phyloP scores from a whole-genome alignment of 2,797 vertebrate species.

The Hozukius guyotensis region DNA sequence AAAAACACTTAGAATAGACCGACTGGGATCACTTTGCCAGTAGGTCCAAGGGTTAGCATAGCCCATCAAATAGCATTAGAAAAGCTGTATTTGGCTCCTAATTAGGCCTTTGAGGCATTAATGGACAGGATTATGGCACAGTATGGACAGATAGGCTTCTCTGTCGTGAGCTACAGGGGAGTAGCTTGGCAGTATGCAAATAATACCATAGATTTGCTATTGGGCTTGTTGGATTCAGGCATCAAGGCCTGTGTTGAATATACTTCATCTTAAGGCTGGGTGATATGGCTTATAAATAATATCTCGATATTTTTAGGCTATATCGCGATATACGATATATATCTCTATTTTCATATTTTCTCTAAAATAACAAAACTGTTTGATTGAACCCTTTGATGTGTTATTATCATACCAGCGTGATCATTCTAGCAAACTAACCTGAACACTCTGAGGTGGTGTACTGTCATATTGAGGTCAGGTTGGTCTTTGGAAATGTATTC shows the following conservation, averaged over 20 bases:
- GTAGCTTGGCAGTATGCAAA: conserved; percentile 43
- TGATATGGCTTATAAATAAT: neutral
- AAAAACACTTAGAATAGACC: conserved; percentile 71
- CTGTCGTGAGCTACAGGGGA: conserved; percentile 22
- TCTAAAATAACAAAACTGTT: no score
- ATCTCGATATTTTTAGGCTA: no score
- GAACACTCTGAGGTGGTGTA: no score
- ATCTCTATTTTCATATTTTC: no score
- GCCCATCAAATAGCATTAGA: conserved; percentile 44
- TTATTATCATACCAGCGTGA: no score
- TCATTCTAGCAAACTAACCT: no score
- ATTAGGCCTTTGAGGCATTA: conserved; percentile 64
- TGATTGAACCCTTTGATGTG: no score
- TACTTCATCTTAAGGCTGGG: neutral
- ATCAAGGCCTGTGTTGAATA: neutral
- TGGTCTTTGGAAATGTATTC: no score
- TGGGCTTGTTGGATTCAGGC: conserved; percentile 27
- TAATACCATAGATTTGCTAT: conserved; percentile 28
- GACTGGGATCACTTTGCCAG: conserved; percentile 57
- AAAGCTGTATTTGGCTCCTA: conserved; percentile 49
- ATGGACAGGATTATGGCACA: conserved; percentile 38
- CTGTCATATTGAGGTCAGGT: no score
- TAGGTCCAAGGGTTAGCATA: conserved; percentile 53
- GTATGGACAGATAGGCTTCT: conserved; percentile 33
- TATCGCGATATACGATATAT: no score